These are phyloP conservation scores for Neuroterus valhalla DNA, from an alignment of 1,140 invertebrate species.

Conservation along the genomic window DNA sequence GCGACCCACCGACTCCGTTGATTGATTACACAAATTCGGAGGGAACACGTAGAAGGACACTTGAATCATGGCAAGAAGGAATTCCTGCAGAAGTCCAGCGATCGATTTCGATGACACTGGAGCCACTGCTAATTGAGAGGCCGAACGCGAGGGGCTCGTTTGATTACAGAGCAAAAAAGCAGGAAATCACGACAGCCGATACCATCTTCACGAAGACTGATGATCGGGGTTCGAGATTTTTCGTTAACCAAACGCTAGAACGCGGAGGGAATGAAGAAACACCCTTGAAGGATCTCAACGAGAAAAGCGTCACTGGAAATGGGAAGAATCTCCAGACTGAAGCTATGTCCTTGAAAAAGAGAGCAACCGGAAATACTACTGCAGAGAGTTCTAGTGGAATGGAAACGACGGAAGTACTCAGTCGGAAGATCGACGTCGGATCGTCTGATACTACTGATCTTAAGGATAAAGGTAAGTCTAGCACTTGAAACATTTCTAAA, in stretches of 20 bases:
- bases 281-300: conserved; percentile 14
- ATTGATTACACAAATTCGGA: conserved; percentile 43
- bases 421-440: conserved; percentile 20
- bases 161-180: not conserved
- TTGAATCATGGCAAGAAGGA: not conserved
- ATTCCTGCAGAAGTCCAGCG: not conserved
- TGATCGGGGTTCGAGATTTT: conserved; percentile 14
- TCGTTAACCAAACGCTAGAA: conserved; percentile 18
- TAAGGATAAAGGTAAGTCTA: conserved; percentile 20
- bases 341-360: conserved; percentile 25
- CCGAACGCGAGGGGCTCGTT: conserved; percentile 3
- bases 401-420: conserved; percentile 19
- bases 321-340: conserved; percentile 10
- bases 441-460: conserved; percentile 2
- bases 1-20: conserved; percentile 31
- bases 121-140: conserved; percentile 15
- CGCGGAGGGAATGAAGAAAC: conserved; percentile 3
- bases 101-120: conserved; percentile 22
- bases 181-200: conserved; percentile 19
- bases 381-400: conserved; percentile 16
- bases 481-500: conserved; percentile 14
- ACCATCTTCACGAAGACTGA: conserved; percentile 11
- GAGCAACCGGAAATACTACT: conserved; percentile 23
- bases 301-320: conserved; percentile 21
- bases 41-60: conserved; percentile 32